Percentiles rank a stretch among this genome's conserved stretches.
These are phyloP conservation scores for Brachionus asplanchnoidis DNA, from an alignment of 1,140 invertebrate genomes.

Conservation along the genomic window DNA sequence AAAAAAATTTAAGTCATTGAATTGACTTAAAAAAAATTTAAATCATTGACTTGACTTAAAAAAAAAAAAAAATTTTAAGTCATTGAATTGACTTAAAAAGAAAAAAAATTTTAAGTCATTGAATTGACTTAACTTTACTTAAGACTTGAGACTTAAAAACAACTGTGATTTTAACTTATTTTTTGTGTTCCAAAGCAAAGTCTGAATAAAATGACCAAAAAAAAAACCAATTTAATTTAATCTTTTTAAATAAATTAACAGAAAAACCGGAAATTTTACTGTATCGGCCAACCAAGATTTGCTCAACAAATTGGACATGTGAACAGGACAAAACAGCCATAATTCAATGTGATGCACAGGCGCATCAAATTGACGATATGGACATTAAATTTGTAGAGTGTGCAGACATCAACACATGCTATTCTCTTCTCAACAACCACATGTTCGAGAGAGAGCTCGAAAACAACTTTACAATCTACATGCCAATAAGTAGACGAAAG, in stretches of 20 bases:
- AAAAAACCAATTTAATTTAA: not conserved
- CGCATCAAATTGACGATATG: constrained; percentile 5
- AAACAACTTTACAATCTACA: not conserved
- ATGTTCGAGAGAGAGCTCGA: not conserved
- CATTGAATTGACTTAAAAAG: no score
- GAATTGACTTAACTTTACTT: no score
- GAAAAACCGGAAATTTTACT: not conserved
- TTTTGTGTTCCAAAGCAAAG: no score
- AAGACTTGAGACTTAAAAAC: no score
- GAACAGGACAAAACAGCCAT: not conserved
- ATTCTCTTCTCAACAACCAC: not conserved
- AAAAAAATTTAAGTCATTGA: no score
- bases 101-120: no score
- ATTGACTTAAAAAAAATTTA: no score
- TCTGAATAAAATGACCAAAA: not conserved
- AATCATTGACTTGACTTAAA: no score
- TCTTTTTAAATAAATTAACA: not conserved
- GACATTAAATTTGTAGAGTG: not conserved
- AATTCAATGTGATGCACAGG: constrained; percentile 22
- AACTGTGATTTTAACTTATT: no score
- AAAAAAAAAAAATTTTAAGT: no score
- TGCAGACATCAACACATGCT: not conserved
- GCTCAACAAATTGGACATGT: constrained; percentile 35
- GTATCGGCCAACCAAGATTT: not conserved
- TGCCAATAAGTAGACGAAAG: not conserved